A percentile compares a stretch with the other conserved stretches of the same genome.
Evolutionary conservation across 92 coral and sea anemone species (phyloP).

Genomic region (Galaxea fascicularis): DNA sequence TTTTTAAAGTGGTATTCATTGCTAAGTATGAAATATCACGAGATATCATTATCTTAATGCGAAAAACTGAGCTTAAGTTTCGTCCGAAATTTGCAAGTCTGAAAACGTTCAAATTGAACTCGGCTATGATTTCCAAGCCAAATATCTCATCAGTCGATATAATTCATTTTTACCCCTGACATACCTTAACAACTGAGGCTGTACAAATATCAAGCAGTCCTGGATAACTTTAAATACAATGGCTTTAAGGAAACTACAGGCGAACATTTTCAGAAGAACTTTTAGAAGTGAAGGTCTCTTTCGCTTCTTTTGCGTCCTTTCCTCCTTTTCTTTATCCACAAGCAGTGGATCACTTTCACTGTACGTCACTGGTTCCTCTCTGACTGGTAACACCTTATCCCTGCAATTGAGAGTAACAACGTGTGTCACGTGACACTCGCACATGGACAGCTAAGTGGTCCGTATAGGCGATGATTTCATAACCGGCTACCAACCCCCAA

Average conservation of each 20-base stretch:
- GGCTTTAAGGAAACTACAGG: conserved; percentile 54
- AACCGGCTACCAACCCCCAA: no score
- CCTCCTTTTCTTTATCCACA: conserved; percentile 18
- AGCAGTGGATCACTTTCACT: conserved; percentile 38
- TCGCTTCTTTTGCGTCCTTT: not conserved
- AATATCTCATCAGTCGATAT: not conserved
- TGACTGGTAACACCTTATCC: not conserved
- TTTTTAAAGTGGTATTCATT: no score
- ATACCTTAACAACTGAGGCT: conserved; percentile 80
- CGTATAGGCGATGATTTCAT: not conserved
- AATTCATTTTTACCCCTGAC: not conserved
- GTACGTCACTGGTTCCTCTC: conserved; percentile 2
- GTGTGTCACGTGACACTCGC: not conserved
- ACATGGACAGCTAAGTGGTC: not conserved
- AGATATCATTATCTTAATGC: no score
- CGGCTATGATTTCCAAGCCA: no score
- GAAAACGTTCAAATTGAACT: no score
- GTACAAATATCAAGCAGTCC: conserved; percentile 68
- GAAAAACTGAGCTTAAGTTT: no score
- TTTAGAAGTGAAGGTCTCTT: conserved; percentile 70
- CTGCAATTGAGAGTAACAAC: not conserved
- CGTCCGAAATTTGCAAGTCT: no score
- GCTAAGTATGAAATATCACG: no score
- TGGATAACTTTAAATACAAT: conserved; percentile 55
- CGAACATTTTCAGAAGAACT: conserved; percentile 51